Conservation (phyloP, 2,797 vertebrate species). For the Hydrocynus forskahlii region DNA sequence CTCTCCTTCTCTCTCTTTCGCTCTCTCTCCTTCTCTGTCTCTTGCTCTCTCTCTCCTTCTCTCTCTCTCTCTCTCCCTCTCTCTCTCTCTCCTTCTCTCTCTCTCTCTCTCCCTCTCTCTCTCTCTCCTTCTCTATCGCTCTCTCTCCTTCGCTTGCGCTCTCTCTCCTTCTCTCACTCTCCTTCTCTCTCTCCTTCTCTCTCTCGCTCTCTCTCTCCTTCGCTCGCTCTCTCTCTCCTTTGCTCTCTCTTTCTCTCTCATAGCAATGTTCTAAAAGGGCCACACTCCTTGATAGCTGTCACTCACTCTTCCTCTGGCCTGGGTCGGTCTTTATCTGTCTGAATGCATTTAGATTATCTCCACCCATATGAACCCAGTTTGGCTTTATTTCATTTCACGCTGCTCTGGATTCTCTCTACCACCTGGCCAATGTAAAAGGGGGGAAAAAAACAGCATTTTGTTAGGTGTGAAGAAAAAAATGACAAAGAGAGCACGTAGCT, state of each 20-base stretch:
- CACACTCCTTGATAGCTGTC: slow-evolving; percentile 29
- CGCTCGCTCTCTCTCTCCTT: too few species aligned
- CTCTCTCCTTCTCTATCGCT: slow-evolving; percentile 2
- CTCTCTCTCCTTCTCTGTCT: too few species aligned
- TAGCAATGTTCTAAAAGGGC: slow-evolving; percentile 8
- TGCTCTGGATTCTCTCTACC: slow-evolving; percentile 11
- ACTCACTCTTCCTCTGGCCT: slow-evolving; percentile 19
- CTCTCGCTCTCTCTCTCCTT: too few species aligned
- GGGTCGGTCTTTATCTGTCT: slow-evolving; percentile 20
- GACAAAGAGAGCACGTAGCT: slow-evolving; percentile 16
- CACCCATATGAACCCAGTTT: slow-evolving; percentile 28
- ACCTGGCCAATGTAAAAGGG: slow-evolving; percentile 54
- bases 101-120: slow-evolving; percentile 7
- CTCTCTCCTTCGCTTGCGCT: slow-evolving; percentile 12
- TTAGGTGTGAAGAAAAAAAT: slow-evolving; percentile 36
- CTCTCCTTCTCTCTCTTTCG: too few species aligned
- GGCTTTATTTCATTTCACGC: slow-evolving; percentile 39
- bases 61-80: too few species aligned
- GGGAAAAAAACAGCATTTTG: slow-evolving; percentile 48
- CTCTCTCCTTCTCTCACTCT: too few species aligned
- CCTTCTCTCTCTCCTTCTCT: too few species aligned
- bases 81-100: slow-evolving; percentile 9
- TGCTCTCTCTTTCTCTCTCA: background rate
- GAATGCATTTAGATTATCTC: slow-evolving; percentile 48
- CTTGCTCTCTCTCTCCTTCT: too few species aligned